A percentile compares a stretch with the other conserved stretches of the same genome.
These are phyloP conservation scores for Mythimna lalbum DNA, from an alignment of 2,888 invertebrate species.

Conservation along the genomic window DNA sequence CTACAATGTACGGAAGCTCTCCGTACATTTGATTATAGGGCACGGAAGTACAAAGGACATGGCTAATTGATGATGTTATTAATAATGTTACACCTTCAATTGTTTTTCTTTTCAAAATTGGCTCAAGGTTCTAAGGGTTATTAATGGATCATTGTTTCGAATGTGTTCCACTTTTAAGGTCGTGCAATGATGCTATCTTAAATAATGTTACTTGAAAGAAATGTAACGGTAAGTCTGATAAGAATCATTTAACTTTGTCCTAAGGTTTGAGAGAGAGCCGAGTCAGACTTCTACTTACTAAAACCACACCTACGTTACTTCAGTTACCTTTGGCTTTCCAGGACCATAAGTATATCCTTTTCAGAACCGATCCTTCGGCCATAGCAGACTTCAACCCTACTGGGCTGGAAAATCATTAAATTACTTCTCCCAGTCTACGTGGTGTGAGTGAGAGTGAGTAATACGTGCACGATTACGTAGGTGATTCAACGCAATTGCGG, in stretches of 20 bases:
- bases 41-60: slow-evolving; percentile 44
- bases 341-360: no score
- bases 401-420: no score
- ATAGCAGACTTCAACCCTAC: no score
- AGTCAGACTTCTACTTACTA: no score
- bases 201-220: slow-evolving; percentile 12
- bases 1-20: slow-evolving; percentile 65
- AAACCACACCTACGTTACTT: no score
- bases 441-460: no score
- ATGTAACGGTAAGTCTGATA: slow-evolving; percentile 1
- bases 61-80: slow-evolving; percentile 43
- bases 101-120: slow-evolving; percentile 50
- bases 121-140: slow-evolving; percentile 49
- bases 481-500: no score
- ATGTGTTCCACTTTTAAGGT: slow-evolving; percentile 29
- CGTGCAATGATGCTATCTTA: background rate
- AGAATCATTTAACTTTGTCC: slow-evolving; percentile 1
- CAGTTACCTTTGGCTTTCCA: no score
- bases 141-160: slow-evolving; percentile 54
- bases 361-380: no score
- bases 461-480: no score
- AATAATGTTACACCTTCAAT: slow-evolving; percentile 57
- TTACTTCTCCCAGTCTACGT: no score
- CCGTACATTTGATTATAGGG: slow-evolving; percentile 57
- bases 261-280: no score